Conservation (phyloP, 2,888 invertebrate species). For the Amaurobius ferox region DNA sequence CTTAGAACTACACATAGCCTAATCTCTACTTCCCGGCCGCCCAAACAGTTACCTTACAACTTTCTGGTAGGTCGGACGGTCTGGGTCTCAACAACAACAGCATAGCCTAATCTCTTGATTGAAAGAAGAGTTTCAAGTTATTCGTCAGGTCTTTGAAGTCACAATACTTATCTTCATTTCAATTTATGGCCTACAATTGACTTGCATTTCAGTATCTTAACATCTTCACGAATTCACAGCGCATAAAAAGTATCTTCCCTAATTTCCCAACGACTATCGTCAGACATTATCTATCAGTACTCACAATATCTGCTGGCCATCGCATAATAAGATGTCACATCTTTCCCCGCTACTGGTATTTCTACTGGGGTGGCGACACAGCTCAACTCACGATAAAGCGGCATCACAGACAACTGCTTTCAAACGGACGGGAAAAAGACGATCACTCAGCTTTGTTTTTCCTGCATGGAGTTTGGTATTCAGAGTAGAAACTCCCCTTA, state of each 20-base stretch:
- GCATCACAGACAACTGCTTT: neutral
- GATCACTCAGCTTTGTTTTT: neutral
- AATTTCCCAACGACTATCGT: neutral
- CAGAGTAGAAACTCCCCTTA: neutral
- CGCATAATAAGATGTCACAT: conserved; percentile 16
- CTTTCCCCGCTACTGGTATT: neutral
- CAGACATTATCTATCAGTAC: neutral
- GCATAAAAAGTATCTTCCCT: neutral
- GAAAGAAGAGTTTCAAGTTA: neutral
- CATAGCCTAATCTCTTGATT: too few species aligned
- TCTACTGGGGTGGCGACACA: conserved; percentile 9
- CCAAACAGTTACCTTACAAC: too few species aligned
- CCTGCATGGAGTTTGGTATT: neutral
- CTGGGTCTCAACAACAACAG: too few species aligned
- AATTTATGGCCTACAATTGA: neutral
- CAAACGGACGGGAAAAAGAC: neutral
- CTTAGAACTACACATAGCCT: too few species aligned
- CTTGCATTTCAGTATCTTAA: neutral
- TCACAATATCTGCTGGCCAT: neutral
- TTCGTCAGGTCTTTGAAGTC: neutral
- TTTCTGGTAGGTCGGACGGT: too few species aligned
- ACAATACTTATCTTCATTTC: neutral
- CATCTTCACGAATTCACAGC: too few species aligned
- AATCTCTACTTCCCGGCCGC: too few species aligned
- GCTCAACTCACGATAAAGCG: neutral